Conservation (phyloP, 1,140 invertebrate genomes). For the Drosophila sproati region DNA sequence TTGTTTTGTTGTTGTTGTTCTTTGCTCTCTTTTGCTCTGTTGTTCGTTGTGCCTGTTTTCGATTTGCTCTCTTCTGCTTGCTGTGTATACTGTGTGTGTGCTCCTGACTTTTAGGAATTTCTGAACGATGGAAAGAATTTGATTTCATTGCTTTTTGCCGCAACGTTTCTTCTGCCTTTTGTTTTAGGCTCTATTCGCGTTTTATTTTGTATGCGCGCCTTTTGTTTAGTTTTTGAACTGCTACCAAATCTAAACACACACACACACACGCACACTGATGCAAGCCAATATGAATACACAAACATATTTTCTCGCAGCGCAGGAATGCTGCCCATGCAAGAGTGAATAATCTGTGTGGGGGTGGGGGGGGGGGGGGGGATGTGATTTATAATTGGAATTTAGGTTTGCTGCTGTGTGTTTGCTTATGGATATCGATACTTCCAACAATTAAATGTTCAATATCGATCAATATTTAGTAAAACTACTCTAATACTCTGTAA, state of each 20-base stretch:
- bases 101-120: slow-evolving; percentile 80
- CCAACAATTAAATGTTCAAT: too few species aligned
- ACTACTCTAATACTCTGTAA: too few species aligned
- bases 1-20: slow-evolving; percentile 38
- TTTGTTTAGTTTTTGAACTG: slow-evolving; percentile 74
- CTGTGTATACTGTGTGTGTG: slow-evolving; percentile 9
- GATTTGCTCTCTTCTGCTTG: slow-evolving; percentile 8
- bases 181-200: slow-evolving; percentile 70
- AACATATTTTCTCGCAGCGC: slow-evolving; percentile 37
- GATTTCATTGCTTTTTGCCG: slow-evolving; percentile 70
- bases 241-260: slow-evolving; percentile 40
- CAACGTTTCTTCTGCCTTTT: slow-evolving; percentile 67
- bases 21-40: slow-evolving; percentile 28
- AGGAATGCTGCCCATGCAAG: slow-evolving; percentile 59
- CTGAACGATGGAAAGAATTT: slow-evolving; percentile 80
- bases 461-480: too few species aligned
- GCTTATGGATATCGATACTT: too few species aligned
- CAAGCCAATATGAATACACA: slow-evolving; percentile 15
- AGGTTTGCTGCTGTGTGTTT: not conserved
- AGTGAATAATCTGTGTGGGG: slow-evolving; percentile 19
- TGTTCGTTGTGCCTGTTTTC: slow-evolving; percentile 14
- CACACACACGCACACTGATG: slow-evolving; percentile 6
- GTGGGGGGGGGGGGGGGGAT: not conserved
- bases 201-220: slow-evolving; percentile 67
- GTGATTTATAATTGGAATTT: not conserved